Evolutionary conservation across 2,888 invertebrate species (phyloP).

Genomic region (Aphodius sticticus): DNA sequence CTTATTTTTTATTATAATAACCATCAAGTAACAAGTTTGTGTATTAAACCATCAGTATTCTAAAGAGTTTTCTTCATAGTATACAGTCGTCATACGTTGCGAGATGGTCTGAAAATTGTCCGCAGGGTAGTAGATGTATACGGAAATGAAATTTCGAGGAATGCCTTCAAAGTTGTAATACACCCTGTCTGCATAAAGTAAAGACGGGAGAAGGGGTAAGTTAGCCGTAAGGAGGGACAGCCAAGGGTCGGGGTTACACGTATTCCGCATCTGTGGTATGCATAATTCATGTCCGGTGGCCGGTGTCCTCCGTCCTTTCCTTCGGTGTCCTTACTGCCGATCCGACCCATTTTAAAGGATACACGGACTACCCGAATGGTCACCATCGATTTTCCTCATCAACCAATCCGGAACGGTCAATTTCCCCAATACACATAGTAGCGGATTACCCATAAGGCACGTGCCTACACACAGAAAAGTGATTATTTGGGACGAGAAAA

Average conservation of each 20-base stretch:
- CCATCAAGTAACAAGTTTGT: no score
- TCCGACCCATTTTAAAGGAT: slow-evolving; percentile 36
- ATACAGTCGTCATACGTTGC: not conserved
- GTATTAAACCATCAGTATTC: no score
- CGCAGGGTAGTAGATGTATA: slow-evolving; percentile 6
- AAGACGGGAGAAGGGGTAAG: slow-evolving; percentile 43
- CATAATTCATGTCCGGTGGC: slow-evolving; percentile 62
- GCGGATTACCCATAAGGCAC: not conserved
- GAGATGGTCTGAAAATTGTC: no score
- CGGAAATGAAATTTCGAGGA: slow-evolving; percentile 12
- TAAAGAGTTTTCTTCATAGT: not conserved
- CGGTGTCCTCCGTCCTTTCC: slow-evolving; percentile 54
- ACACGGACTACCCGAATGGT: slow-evolving; percentile 33
- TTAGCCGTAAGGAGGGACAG: slow-evolving; percentile 41
- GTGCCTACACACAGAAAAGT: no score
- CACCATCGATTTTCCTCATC: slow-evolving; percentile 35
- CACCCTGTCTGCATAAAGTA: slow-evolving; percentile 28
- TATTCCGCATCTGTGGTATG: slow-evolving; percentile 62
- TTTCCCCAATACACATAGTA: not conserved
- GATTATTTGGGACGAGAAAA: no score
- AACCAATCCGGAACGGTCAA: slow-evolving; percentile 26
- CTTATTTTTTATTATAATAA: no score
- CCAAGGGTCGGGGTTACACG: slow-evolving; percentile 54
- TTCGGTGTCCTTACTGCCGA: slow-evolving; percentile 15
- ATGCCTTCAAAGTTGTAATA: slow-evolving; percentile 29